phyloP scores from a whole-genome alignment of 2,113 vertebrate species.

The Microcebus murinus region DNA sequence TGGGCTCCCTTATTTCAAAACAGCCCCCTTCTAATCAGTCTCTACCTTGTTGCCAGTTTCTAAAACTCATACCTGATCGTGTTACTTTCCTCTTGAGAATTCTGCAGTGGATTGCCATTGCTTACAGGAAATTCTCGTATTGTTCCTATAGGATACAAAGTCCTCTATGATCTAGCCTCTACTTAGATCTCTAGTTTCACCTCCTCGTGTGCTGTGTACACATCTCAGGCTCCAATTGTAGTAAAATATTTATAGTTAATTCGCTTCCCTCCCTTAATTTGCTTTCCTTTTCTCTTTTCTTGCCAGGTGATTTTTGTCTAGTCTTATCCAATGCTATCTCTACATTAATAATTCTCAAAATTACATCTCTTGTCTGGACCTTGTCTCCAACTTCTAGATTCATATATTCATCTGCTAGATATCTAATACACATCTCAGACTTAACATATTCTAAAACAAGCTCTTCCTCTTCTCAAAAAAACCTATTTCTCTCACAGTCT shows the following conservation, averaged over 20 bases:
- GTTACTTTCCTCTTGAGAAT: background rate
- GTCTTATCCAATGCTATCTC: background rate
- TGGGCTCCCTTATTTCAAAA: background rate
- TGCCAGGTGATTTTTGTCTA: background rate
- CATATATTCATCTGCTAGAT: background rate
- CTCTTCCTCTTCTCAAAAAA: background rate
- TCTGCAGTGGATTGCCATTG: background rate
- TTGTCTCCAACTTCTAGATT: background rate
- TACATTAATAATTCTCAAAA: background rate
- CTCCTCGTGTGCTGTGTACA: background rate
- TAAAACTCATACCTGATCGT: background rate
- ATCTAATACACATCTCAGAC: background rate
- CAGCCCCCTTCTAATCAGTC: background rate
- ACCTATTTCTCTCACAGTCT: background rate
- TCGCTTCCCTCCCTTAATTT: background rate
- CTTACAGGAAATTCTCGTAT: background rate
- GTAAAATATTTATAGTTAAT: background rate
- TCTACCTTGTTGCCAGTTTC: background rate
- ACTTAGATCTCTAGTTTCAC: background rate
- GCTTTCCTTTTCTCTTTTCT: background rate
- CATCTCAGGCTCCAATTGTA: background rate
- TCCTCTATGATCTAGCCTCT: background rate
- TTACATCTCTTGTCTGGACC: background rate
- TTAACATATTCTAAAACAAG: conserved; percentile 26
- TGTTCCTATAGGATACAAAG: background rate